Evolutionary conservation across 2,888 invertebrate genomes (phyloP), one percentile per base, ranked within the genome.

Genomic region (Drosophila kuntzei): DNA sequence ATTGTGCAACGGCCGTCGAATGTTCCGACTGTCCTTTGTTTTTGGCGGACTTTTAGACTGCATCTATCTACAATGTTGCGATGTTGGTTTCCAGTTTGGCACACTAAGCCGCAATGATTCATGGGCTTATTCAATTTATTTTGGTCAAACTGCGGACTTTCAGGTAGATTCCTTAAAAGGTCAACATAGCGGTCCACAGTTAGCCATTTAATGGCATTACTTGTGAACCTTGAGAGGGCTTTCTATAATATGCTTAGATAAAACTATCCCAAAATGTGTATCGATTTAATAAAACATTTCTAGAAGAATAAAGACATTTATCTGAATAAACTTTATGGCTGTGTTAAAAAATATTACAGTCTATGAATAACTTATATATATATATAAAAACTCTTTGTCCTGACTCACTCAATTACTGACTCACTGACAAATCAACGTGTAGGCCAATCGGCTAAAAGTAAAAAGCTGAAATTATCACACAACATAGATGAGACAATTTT

Each of bases 1-100:
- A 76, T 79, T 76, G 71, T 70, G 61, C 65, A 79, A 71, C 76
- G 70, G 57, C 60, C 69, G 63, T 50, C 44, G 71, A 61, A 51
- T 61, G 54, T 34, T 41, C 11, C 22, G 32, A n/a, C 36, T n/a
- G 37, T 36, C 16, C 59, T 50, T 63, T 62, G 58, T 60, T 25
- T 44, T 46, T 36, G 25, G 18, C 8, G 46, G 16, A 44, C 46
- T 14, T 32, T 18, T 8, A 12, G 20, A 29, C 54, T 22, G 22
- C 43, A 44, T 55, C 34, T 25, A 22, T 36, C 44, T 11, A 14
- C 8, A 22, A 29, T 39, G n/a, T 18, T 58, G 53, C 71, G 1
- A 27, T 27, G 27, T 27, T 27, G 27, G 22, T 22, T 22, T 8
- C n/a, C 29, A 14, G 47, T 44, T 64, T 60, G 37, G 46, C 51